A percentile compares a stretch with the other conserved stretches of the same genome.
Conservation (phyloP, 2,888 invertebrate species). For the Hypomecis atomaria region DNA sequence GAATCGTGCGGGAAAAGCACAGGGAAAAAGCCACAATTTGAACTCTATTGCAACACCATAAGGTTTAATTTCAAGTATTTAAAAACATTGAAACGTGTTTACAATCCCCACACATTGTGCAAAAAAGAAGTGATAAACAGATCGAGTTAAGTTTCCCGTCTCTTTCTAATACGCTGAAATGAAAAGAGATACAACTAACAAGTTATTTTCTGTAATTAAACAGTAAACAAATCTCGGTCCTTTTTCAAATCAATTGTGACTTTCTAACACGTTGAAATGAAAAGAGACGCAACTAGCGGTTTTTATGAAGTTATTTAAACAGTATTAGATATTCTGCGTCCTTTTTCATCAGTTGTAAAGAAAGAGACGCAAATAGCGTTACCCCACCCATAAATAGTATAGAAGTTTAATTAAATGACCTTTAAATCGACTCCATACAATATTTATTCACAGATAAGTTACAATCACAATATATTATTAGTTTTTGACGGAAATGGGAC, state of each 20-base stretch:
- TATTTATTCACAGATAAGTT: background rate
- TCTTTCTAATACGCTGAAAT: background rate
- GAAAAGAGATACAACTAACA: background rate
- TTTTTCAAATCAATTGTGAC: no score
- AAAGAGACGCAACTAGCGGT: no score
- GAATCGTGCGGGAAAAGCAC: no score
- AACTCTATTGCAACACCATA: no score
- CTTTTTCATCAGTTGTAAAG: background rate
- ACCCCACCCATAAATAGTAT: no score
- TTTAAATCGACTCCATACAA: background rate
- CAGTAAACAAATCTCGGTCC: no score
- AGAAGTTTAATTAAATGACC: no score
- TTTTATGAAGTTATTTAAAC: no score
- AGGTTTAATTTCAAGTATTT: background rate
- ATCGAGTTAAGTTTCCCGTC: background rate
- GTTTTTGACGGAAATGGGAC: constrained; percentile 4
- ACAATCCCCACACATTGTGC: constrained; percentile 1
- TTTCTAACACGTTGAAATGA: no score
- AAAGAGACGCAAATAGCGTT: background rate
- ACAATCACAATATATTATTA: constrained; percentile 2
- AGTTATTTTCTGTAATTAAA: no score
- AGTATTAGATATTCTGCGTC: no score
- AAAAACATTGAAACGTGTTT: constrained; percentile 3
- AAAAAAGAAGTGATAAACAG: background rate
- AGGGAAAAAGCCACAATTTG: no score